Base-by-base conservation (phyloP, 1,140 invertebrate species). In the Tetramorium simillimum region DNA sequence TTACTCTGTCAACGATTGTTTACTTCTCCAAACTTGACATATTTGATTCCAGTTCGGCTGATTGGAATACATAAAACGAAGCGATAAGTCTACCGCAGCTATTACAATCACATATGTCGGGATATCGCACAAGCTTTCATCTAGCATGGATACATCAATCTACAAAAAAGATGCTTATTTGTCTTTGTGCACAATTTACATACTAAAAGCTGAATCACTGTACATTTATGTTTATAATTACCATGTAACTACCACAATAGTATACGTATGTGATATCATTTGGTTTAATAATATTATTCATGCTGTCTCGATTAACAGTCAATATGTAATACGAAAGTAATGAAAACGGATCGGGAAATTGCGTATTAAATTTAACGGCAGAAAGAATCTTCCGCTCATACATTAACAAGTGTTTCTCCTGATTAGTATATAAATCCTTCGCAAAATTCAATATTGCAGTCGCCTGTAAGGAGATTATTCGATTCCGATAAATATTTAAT, bases 71-170 rank as follows among this genome's bases (percentile, higher is more conserved):
- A 80, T 14, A 16, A 89, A 21, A 40, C 77, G 63, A 1, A 93
- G 51, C 0, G 87, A 75, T 37, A 91, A 69, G 24, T 93, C 90
- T 0, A 84, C 37, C 7, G 84, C 67, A 0, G 88, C 49, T 0
- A 80, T 14, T 6, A 86, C 88, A 10, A 93, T 49, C 5, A 91
- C 28, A 4, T 51, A 56, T 3, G 46, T 56, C 3, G 91, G 75
- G 3, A 14, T 60, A 6, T 51, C 40, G 16, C 85, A 84, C 43
- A 92, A 85, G 0, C 33, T 43, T 46, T 92, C 88, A 37, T 91
- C 77, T 0, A 93, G 24, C 43, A 93, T 65, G 0, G 92, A 88
- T 1, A 93, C 0, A 67, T 93, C 93, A 18, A 93, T 92, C 93
- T 93, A 67, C 2, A 81, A 91, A 82, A 58, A 18, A 46, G 21